Conservation (phyloP, 2,888 invertebrate genomes). For the Mesorhabditis spiculigera region DNA sequence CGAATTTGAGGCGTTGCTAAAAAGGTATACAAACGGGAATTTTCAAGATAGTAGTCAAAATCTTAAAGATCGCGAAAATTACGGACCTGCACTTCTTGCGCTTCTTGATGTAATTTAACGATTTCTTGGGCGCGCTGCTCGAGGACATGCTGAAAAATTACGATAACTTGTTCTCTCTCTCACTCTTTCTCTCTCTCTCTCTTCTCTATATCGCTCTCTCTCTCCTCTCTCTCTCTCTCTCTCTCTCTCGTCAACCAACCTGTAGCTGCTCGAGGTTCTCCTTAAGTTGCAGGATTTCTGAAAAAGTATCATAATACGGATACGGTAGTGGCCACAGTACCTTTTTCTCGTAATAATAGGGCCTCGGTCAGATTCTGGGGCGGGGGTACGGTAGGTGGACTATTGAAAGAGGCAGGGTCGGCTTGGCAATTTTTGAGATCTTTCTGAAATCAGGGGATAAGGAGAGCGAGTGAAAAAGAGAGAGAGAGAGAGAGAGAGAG, state of each 20-base stretch:
- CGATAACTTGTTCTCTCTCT: too few relatives aligned
- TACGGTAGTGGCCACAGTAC: not conserved
- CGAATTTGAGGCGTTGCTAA: too few relatives aligned
- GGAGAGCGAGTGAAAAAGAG: too few relatives aligned
- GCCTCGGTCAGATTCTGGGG: not conserved
- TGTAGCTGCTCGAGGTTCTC: slow-evolving; percentile 10
- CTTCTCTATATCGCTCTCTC: slow-evolving; percentile 12
- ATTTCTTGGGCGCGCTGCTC: not conserved
- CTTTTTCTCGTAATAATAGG: slow-evolving; percentile 1
- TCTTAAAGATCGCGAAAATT: not conserved
- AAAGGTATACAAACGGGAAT: too few relatives aligned
- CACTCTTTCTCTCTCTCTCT: slow-evolving; percentile 6
- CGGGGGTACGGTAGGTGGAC: not conserved
- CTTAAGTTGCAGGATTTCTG: not conserved
- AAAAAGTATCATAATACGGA: not conserved
- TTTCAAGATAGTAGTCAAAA: too few relatives aligned
- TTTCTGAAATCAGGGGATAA: slow-evolving; percentile 4
- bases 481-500: not conserved
- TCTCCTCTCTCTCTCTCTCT: not conserved
- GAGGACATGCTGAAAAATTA: not conserved
- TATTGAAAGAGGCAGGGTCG: not conserved
- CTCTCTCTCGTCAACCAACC: not conserved
- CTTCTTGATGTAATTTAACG: not conserved
- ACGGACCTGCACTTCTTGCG: not conserved
- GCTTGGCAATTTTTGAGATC: not conserved